Percentiles rank a stretch among this genome's conserved stretches.
Conservation (phyloP, 2,888 invertebrate species). For the Lacanobia wlatinum region DNA sequence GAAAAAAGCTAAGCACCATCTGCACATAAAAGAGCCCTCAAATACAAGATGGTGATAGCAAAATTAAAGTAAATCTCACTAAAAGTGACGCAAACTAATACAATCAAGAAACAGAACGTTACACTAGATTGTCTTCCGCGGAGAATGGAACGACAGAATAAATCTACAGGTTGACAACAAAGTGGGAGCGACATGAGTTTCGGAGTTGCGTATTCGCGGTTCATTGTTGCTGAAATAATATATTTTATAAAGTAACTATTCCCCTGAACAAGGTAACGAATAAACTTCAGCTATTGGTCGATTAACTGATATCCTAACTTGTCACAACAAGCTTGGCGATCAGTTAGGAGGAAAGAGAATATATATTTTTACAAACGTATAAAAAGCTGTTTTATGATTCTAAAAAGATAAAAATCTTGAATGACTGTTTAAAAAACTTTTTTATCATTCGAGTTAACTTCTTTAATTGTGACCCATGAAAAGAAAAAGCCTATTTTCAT, state of each 20-base stretch:
- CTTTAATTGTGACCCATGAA: neutral
- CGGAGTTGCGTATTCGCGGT: neutral
- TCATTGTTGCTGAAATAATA: neutral
- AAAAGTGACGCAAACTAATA: constrained; percentile 35
- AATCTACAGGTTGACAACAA: constrained; percentile 22
- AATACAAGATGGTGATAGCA: constrained; percentile 9
- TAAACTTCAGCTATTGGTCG: neutral
- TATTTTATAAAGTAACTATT: neutral
- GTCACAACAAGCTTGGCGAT: neutral
- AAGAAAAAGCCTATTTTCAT: neutral
- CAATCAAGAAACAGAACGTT: constrained; percentile 29
- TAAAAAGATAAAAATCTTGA: too few species aligned
- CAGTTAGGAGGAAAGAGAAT: neutral
- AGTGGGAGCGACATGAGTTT: neutral
- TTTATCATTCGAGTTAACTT: too few species aligned
- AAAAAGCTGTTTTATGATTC: too few species aligned
- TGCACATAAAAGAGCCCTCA: neutral
- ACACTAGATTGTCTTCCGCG: constrained; percentile 12
- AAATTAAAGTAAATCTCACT: constrained; percentile 29
- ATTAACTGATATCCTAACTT: neutral
- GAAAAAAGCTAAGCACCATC: constrained; percentile 14
- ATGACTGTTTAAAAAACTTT: too few species aligned
- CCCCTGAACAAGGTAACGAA: neutral
- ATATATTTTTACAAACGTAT: too few species aligned
- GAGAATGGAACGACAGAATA: constrained; percentile 4